Base-by-base conservation (phyloP, 2,888 invertebrate genomes). In the Campoplex capitator region DNA sequence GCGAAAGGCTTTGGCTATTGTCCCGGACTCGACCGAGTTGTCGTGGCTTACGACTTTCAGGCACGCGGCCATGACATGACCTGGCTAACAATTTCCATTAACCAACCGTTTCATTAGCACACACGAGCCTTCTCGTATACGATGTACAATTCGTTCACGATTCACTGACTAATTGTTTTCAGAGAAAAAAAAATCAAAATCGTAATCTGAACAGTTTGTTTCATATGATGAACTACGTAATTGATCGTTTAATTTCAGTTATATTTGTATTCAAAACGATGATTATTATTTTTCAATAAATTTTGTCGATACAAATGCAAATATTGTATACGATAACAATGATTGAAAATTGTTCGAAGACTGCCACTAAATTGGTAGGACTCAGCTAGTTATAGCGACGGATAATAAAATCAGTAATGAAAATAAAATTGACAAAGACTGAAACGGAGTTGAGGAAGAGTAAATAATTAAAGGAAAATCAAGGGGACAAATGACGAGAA, bases 41-140 rank as follows among this genome's bases (percentile, higher is more conserved):
- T 54, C 74, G 83, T 23, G 56, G 70, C 76, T 79, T 86, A 86
- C 75, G 83, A 86, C 75, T 86, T 80, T 51, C 71, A 80, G 68
- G 80, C 86, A 86, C 86, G 83, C 86, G 86, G 78, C 82, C 78
- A 78, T 83, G 78, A 86, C 83, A 86, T 62, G 80, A 86, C 76
- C 54, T 68, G 75, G 79, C 76, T 67, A 86, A 75, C 80, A 76
- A 83, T 83, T 79, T 83, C 76, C 77, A 83, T 83, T 79, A 80
- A 56, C 54, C 76, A 48, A 75, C 73, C 70, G 80, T 67, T 77
- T 42, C 54, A 71, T 80, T 84, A 84, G 62, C 75, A 51, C 54
- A 76, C 35, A 83, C 83, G 51, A 71, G 80, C 48, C 56, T 70
- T 62, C 42, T 23, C 68, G n/a, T 42, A 58, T 48, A 58, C 32